phyloP scores from a whole-genome alignment of 2,113 vertebrate species.

The Scomber colias region DNA sequence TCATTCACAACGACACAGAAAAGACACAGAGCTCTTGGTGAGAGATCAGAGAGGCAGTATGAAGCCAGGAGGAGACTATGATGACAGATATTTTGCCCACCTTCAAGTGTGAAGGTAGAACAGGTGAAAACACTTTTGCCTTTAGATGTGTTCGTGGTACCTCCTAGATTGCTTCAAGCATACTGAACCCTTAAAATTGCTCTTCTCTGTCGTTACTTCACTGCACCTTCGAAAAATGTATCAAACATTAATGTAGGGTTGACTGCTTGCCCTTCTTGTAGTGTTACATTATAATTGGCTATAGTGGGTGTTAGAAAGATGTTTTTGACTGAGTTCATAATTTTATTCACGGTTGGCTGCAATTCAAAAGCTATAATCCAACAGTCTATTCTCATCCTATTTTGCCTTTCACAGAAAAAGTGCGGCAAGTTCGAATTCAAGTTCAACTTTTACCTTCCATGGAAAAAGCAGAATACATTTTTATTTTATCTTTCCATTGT shows the following conservation, averaged over 20 bases:
- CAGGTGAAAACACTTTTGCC: slow-evolving; percentile 27
- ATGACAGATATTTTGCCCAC: not conserved
- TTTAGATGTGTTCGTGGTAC: slow-evolving; percentile 20
- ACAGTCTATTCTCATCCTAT: slow-evolving; percentile 27
- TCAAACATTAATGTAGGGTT: slow-evolving; percentile 10
- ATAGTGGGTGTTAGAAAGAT: not conserved
- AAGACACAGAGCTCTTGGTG: slow-evolving; percentile 35
- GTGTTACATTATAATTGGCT: not conserved
- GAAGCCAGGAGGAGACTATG: slow-evolving; percentile 16
- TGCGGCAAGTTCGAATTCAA: slow-evolving; percentile 22
- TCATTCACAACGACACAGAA: slow-evolving; percentile 32
- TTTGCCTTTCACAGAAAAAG: slow-evolving; percentile 23
- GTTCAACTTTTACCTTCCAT: slow-evolving; percentile 25
- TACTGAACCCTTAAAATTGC: too few relatives aligned
- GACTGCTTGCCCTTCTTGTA: not conserved
- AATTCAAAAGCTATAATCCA: slow-evolving; percentile 27
- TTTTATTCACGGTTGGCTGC: slow-evolving; percentile 8
- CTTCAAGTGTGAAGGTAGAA: not conserved
- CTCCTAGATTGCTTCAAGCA: slow-evolving; percentile 15
- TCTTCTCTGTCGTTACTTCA: not conserved
- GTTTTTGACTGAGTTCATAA: not conserved
- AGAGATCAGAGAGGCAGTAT: slow-evolving; percentile 23
- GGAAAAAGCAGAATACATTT: slow-evolving; percentile 23
- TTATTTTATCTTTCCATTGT: slow-evolving; percentile 11
- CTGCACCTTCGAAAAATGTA: not conserved